phyloP scores from a whole-genome alignment of 2,888 invertebrate genomes.

The Plemyria rubiginata region DNA sequence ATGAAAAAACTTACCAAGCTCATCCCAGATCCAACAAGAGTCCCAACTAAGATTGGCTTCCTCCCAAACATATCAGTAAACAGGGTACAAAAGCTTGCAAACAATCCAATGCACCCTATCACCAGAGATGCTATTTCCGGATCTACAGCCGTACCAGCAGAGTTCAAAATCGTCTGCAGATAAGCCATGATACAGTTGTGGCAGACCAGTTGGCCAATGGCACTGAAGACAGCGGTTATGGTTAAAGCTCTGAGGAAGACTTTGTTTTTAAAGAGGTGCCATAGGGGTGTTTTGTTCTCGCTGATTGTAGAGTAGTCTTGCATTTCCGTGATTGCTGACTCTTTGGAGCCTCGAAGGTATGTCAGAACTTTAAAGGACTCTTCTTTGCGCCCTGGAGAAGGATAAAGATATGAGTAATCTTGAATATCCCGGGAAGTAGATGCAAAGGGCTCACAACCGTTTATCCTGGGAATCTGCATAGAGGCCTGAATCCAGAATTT shows the following conservation, averaged over 20 bases:
- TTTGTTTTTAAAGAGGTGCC: slow-evolving; percentile 16
- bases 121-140: slow-evolving; percentile 59
- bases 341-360: slow-evolving; percentile 57
- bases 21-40: slow-evolving; percentile 18
- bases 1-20: slow-evolving; percentile 33
- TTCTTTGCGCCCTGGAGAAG: slow-evolving; percentile 50
- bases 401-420: not conserved
- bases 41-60: slow-evolving; percentile 33
- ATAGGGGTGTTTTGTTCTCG: slow-evolving; percentile 3
- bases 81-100: slow-evolving; percentile 54
- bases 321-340: slow-evolving; percentile 53
- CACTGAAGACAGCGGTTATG: slow-evolving; percentile 26
- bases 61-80: slow-evolving; percentile 56
- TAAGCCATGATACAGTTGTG: slow-evolving; percentile 62
- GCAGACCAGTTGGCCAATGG: slow-evolving; percentile 51
- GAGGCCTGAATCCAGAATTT: too few species aligned
- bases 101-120: slow-evolving; percentile 60
- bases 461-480: too few species aligned
- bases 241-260: slow-evolving; percentile 27
- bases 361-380: slow-evolving; percentile 56
- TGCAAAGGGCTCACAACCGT: too few species aligned
- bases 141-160: slow-evolving; percentile 55
- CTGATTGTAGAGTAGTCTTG: slow-evolving; percentile 51
- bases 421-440: too few species aligned
- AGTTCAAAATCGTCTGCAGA: slow-evolving; percentile 61